Evolutionary conservation across 2,113 vertebrate species (phyloP), one percentile per base, ranked within the genome.

Genomic region (Micronycteris hirsuta): DNA sequence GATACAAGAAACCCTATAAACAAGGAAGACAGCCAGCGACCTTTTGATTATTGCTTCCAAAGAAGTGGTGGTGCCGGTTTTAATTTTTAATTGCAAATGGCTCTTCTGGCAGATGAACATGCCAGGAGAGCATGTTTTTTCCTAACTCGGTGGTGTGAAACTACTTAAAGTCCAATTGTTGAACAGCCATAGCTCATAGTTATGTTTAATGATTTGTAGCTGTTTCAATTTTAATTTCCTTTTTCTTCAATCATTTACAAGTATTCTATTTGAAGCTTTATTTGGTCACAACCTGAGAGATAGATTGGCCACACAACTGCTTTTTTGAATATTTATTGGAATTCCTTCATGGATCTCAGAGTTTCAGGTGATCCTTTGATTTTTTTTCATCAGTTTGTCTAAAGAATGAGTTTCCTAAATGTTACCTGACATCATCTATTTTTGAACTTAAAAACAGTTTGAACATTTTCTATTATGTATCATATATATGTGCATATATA

Each of bases 71-170:
- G 89, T 98, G 98, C 98, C 98, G 98, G 91, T 98, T 98, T 98
- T 98, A 98, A 98, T 98, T 98, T 98, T 98, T 98, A 98, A 98
- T 98, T 98, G 97, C 98, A 98, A 98, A 99, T 99, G 97, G 98
- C 97, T 98, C 78, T 98, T 98, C 98, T 99, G 99, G 98, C 98
- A 98, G 96, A 94, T 96, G 93, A 95, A 97, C 98, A 97, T 97
- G 97, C 98, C 98, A 98, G 70, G 92, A 63, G 96, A 96, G 43
- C 84, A 71, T 98, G 96, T 98, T 97, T 97, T 96, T 85, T 97
- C 95, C 97, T 83, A 96, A 70, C 86, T 95, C 94, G 97, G 86
- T 89, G 95, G 91, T 95, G 96, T 96, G 96, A 97, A 98, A 95
- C 93, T 93, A 91, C 86, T 93, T 71, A 91, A 97, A 97, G 95